These are phyloP conservation scores for Masticophis lateralis DNA, from an alignment of 2,797 vertebrate species.

Conservation along the genomic window DNA sequence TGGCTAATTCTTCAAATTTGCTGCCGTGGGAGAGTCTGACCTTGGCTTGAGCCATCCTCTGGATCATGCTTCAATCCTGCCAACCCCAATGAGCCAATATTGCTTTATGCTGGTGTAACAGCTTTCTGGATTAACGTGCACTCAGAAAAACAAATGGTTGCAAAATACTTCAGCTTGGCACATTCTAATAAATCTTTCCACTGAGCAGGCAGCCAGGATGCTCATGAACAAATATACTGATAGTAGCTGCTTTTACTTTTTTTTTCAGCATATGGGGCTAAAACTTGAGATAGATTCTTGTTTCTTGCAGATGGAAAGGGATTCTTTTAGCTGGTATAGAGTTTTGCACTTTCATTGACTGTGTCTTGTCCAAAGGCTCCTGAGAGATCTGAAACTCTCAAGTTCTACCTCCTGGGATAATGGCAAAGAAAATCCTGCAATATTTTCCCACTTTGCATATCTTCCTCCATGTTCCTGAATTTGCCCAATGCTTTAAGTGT, in stretches of 20 bases:
- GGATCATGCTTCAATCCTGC: not conserved
- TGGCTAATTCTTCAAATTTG: not conserved
- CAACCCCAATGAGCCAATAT: not conserved
- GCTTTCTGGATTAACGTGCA: not conserved
- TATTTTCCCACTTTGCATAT: not conserved
- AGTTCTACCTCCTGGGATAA: not conserved
- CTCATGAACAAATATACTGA: not conserved
- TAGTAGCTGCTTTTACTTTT: not conserved
- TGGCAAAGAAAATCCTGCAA: not conserved
- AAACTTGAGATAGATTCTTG: not conserved
- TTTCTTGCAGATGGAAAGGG: not conserved
- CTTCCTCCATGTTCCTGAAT: not conserved
- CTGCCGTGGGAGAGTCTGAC: not conserved
- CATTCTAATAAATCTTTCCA: not conserved
- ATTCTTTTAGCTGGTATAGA: not conserved
- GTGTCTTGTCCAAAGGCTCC: not conserved
- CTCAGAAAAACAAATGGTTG: not conserved
- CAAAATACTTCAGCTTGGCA: not conserved
- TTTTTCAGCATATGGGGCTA: not conserved
- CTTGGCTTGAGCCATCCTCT: not conserved
- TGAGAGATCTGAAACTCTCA: not conserved
- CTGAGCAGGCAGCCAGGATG: not conserved
- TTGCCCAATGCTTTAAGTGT: not conserved
- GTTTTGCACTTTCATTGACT: not conserved
- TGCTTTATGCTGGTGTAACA: not conserved